Evolutionary conservation across 1,140 invertebrate species (phyloP).

Genomic region (Sipha flava): DNA sequence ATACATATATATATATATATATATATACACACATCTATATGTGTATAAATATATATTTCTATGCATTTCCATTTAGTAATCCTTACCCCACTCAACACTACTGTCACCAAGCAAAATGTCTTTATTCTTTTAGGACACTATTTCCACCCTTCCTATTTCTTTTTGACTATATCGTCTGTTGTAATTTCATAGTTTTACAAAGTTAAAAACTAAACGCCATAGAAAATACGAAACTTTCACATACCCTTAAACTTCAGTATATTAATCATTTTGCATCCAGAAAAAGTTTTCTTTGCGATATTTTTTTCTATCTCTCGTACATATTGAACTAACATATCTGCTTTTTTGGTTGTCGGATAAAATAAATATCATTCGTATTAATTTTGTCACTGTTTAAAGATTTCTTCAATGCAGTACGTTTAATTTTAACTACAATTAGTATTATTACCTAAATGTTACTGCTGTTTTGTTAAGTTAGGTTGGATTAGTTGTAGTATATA

Average conservation of each 20-base stretch:
- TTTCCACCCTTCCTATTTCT: background rate
- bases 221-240: constrained; percentile 21
- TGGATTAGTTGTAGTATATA: too few species aligned
- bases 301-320: background rate
- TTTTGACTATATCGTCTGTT: background rate
- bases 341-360: background rate
- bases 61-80: background rate
- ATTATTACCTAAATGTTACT: too few species aligned
- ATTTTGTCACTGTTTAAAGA: background rate
- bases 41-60: background rate
- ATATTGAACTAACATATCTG: background rate
- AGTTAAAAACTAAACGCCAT: constrained; percentile 23
- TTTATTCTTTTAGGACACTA: constrained; percentile 27
- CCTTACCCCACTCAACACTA: background rate
- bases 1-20: too few species aligned
- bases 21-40: too few species aligned
- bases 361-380: background rate
- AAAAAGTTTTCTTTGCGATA: constrained; percentile 9
- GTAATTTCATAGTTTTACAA: constrained; percentile 25
- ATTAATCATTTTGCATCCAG: constrained; percentile 26
- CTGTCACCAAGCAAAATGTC: background rate
- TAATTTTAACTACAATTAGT: background rate
- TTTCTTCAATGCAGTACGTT: background rate
- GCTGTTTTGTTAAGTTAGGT: too few species aligned
- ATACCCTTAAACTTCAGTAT: constrained; percentile 3